Conservation (phyloP, 1,140 invertebrate genomes). For the Hycleus phaleratus region DNA sequence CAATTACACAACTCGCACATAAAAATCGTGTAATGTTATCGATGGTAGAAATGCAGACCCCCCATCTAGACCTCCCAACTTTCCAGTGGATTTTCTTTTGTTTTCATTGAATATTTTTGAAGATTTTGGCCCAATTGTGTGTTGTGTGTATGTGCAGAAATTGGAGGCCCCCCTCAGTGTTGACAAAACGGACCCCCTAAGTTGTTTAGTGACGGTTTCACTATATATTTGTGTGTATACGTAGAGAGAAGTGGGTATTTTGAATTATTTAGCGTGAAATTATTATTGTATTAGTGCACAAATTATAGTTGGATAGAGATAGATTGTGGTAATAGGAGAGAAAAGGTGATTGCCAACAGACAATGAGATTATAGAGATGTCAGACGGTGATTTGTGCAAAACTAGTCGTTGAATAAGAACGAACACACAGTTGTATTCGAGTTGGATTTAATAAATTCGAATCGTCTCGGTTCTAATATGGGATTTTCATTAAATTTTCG, state of each 20-base stretch:
- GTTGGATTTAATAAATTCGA: no score
- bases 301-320: no score
- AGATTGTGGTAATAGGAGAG: no score
- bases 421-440: no score
- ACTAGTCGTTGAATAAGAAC: background rate
- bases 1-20: background rate
- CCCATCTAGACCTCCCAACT: slow-evolving; percentile 9
- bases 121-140: no score
- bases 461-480: no score
- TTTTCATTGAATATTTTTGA: no score
- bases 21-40: no score
- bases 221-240: slow-evolving; percentile 10
- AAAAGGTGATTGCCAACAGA: slow-evolving; percentile 3
- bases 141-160: no score
- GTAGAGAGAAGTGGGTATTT: background rate
- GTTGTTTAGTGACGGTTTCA: slow-evolving; percentile 5
- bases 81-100: background rate
- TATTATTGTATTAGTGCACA: background rate
- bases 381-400: slow-evolving; percentile 11
- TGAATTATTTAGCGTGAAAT: slow-evolving; percentile 20
- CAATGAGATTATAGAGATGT: slow-evolving; percentile 9
- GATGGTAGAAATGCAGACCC: slow-evolving; percentile 2
- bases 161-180: slow-evolving; percentile 4
- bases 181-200: slow-evolving; percentile 11
- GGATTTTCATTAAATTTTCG: no score